phyloP scores from a whole-genome alignment of 2,113 vertebrate species.

The Meleagris gallopavo region DNA sequence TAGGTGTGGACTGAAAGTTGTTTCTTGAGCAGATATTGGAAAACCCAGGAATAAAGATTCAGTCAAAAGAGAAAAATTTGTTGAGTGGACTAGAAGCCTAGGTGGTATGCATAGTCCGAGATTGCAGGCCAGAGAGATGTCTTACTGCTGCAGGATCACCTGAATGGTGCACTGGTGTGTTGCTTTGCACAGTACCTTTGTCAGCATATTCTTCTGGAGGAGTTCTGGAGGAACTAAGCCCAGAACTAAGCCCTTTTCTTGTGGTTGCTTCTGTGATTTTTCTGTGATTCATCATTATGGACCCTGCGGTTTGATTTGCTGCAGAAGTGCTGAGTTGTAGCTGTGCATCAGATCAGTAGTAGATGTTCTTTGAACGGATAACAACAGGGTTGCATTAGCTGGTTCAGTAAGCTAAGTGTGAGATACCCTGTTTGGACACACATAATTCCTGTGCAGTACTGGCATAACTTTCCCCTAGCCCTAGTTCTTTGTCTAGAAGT shows the following conservation, averaged over 20 bases:
- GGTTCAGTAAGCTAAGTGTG: not conserved
- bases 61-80: not conserved
- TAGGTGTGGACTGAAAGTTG: fast-evolving
- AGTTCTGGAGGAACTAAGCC: not conserved
- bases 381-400: fast-evolving
- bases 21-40: not conserved
- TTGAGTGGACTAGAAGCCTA: fast-evolving
- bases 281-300: fast-evolving
- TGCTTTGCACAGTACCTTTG: not conserved
- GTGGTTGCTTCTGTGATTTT: not conserved
- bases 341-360: not conserved
- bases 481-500: not conserved
- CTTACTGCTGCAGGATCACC: fast-evolving
- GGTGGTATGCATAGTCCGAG: not conserved
- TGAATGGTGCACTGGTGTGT: not conserved
- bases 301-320: not conserved
- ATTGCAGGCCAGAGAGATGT: not conserved
- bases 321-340: not conserved
- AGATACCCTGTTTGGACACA: not conserved
- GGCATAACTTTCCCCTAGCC: not conserved
- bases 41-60: not conserved
- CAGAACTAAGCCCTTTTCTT: not conserved
- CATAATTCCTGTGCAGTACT: not conserved
- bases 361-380: not conserved
- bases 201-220: not conserved